Conservation (phyloP, 37 sponge, comb jelly and placozoan species). For the Cladorhizidae sp. region DNA sequence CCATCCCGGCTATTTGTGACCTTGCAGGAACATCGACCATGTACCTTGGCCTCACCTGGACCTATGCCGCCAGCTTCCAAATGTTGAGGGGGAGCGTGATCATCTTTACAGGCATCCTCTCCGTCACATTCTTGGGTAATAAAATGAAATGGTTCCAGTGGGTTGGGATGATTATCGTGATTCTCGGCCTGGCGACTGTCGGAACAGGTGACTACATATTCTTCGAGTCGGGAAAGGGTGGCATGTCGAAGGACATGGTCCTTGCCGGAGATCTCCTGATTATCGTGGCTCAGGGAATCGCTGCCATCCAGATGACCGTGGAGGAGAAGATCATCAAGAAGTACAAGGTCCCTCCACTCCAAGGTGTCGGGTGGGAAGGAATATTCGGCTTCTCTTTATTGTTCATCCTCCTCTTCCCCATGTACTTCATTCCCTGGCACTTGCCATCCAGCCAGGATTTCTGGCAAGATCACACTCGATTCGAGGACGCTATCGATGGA, state of each 20-base stretch:
- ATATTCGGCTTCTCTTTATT: slow-evolving; percentile 86
- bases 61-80: slow-evolving; percentile 94
- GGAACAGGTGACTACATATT: slow-evolving; percentile 80
- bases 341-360: slow-evolving; percentile 87
- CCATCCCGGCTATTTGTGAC: slow-evolving; percentile 93
- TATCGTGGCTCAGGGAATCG: slow-evolving; percentile 87
- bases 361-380: slow-evolving; percentile 98
- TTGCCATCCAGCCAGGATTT: slow-evolving; percentile 63
- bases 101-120: slow-evolving; percentile 95
- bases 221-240: slow-evolving; percentile 16
- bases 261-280: slow-evolving; percentile 92
- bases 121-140: slow-evolving; percentile 82
- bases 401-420: slow-evolving; percentile 74
- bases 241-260: slow-evolving; percentile 14
- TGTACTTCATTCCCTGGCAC: slow-evolving; percentile 97
- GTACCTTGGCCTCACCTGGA: slow-evolving; percentile 94
- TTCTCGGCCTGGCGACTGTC: slow-evolving; percentile 89
- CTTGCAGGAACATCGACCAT: slow-evolving; percentile 84
- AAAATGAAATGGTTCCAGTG: slow-evolving; percentile 74
- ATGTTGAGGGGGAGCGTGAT: slow-evolving; percentile 96
- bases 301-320: slow-evolving; percentile 82
- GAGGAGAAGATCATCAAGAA: slow-evolving; percentile 93
- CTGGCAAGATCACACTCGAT: slow-evolving; percentile 74
- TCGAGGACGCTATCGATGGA: slow-evolving; percentile 93
- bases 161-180: slow-evolving; percentile 89